Evolutionary conservation across 2,113 vertebrate genomes (phyloP), one percentile per base, ranked within the genome.

Genomic region (Cyprinodon tularosa): DNA sequence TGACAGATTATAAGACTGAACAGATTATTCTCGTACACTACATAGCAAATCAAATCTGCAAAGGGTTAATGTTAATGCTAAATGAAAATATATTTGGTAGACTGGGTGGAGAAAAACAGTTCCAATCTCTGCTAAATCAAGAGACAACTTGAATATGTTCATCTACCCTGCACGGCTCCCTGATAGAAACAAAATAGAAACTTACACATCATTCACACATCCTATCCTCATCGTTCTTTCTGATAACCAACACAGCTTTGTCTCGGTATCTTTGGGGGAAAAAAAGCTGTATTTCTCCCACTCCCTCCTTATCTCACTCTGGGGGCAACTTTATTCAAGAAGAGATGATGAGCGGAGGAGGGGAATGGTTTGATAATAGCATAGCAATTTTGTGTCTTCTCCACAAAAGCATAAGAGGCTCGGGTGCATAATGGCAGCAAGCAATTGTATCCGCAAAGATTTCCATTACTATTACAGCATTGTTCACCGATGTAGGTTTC

Each of bases 381-480:
- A 76, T 14, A 68, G 85, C 89, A 86, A 92, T 93, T 93, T 89
- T 78, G 81, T 84, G 81, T 78, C 84, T 79, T 84, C 67, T 78
- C 59, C 68, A 89, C 86, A 91, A 91, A 92, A 89, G 87, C 78
- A 73, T 82, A 81, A 86, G 80, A 76, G 83, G 87, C 76, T 72
- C 68, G 62, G 65, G 81, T 77, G 82, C 81, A 92, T 91, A 92
- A 94, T 91, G 82, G 89, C 80, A 84, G 77, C 64, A 17, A 74
- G 81, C 81, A 89, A 88, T 87, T 88, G 78, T 83, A 88, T 83
- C 82, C 79, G 87, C 84, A 90, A 89, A 89, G 86, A 91, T 89
- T 91, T 92, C 88, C 77, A 81, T 88, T 82, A 77, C 86, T 68
- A 85, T 90, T 89, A 90, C 44, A 40, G 71, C 84, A 74, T 88